Base-by-base conservation (phyloP, 2,113 vertebrate species). In the Coregonus clupeaformis region DNA sequence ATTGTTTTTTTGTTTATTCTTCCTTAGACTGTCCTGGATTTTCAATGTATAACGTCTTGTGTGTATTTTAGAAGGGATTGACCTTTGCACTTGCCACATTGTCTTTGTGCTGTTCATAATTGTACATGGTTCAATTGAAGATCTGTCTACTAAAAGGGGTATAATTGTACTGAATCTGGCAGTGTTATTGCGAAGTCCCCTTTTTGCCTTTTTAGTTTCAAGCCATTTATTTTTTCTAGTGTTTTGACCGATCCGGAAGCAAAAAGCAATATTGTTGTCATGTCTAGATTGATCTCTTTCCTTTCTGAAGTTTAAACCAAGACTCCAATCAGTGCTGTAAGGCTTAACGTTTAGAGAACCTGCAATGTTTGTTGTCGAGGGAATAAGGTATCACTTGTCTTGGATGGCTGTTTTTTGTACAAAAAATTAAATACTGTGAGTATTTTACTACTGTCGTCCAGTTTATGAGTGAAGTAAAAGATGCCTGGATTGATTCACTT, bases 391-490 rank as follows among this genome's bases (percentile, higher is more conserved):
- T 72, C 63, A 77, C 36, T 42, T 68, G 76, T 81, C 78, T 73
- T 70, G 67, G 66, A 71, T 68, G 76, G 75, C 57, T 57, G 5
- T 85, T 85, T 85, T 82, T 73, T 85, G 82, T 71, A 42, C 77
- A 84, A 79, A 62, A 75, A 29, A 42, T 42, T 12, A 74, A 69
- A 68, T 22, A 42, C 29, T 47, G 9, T 11, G 9, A 12, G 67
- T 68, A 24, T 47, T 22, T 14, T 47, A 20, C 42, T 25, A 45
- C 42, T 14, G 6, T 1, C 1, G 47, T 49, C n/a, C 49, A 52
- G 49, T 52, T 52, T 36, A n/a, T 27, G 27, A 27, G 5, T 6
- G 1, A 4, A 52, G 3, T 49, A 18, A 42, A 11, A 12, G 2
- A 52, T 52, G 49, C 4, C 14, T 18, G 16, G 16, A 52, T 52